These are phyloP conservation scores for Drosophila subpulchrella DNA, from an alignment of 1,140 invertebrate genomes.

Conservation along the genomic window DNA sequence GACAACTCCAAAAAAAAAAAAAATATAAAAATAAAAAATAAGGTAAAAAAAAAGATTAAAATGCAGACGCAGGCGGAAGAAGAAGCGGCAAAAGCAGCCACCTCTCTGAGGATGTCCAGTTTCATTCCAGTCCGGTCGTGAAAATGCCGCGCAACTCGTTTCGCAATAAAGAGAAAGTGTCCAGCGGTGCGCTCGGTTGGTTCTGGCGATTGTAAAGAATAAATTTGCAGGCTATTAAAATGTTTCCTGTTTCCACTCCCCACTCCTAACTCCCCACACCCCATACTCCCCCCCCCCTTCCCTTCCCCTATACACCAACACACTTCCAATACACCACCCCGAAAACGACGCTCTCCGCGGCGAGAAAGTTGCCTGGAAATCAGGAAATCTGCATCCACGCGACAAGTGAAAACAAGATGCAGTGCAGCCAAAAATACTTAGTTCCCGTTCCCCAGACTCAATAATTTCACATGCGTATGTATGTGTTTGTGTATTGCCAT, in stretches of 20 bases:
- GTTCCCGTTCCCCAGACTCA: slow-evolving; percentile 17
- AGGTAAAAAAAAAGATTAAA: neutral
- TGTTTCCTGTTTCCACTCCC: slow-evolving; percentile 74
- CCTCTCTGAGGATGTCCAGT: slow-evolving; percentile 52
- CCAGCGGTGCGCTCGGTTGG: slow-evolving; percentile 55
- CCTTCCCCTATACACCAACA: neutral
- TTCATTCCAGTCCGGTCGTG: slow-evolving; percentile 54
- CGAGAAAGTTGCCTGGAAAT: slow-evolving; percentile 57
- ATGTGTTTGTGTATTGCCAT: too few relatives aligned
- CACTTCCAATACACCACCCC: neutral
- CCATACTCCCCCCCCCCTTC: too few relatives aligned
- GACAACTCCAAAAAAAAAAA: slow-evolving; percentile 22
- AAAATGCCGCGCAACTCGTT: slow-evolving; percentile 81
- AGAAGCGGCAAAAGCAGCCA: slow-evolving; percentile 29
- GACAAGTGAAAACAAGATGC: slow-evolving; percentile 60
- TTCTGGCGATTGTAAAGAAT: slow-evolving; percentile 82
- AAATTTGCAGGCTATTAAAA: slow-evolving; percentile 73
- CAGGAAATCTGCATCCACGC: slow-evolving; percentile 46
- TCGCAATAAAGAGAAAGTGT: slow-evolving; percentile 83
- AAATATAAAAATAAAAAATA: neutral
- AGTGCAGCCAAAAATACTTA: slow-evolving; percentile 48
- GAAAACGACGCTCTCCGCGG: slow-evolving; percentile 38
- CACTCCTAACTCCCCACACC: neutral
- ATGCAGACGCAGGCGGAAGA: slow-evolving; percentile 71
- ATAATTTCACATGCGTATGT: neutral